Evolutionary conservation across 2,888 invertebrate species (phyloP).

Genomic region (Nomada fabriciana): DNA sequence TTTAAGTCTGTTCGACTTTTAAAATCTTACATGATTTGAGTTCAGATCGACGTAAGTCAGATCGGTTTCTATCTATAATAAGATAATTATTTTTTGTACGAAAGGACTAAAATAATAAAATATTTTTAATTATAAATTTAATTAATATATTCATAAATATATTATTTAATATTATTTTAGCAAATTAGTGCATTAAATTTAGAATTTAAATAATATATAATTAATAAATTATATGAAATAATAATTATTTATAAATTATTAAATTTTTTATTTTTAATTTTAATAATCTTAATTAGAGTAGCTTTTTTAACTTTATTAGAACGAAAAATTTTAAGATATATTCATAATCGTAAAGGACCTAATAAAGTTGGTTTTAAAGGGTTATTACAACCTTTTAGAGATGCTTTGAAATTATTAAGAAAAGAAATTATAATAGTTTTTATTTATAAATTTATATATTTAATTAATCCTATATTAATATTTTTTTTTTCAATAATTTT

Average conservation of each 20-base stretch:
- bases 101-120: constrained; percentile 88
- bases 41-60: constrained; percentile 94
- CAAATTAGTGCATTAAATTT: constrained; percentile 89
- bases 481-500: constrained; percentile 87
- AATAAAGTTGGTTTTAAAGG: constrained; percentile 89
- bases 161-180: constrained; percentile 13
- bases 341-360: constrained; percentile 91
- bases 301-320: constrained; percentile 90
- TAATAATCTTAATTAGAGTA: constrained; percentile 87
- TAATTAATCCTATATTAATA: constrained; percentile 86
- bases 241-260: constrained; percentile 80
- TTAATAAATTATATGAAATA: constrained; percentile 84
- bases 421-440: constrained; percentile 88
- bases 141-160: background rate
- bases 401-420: constrained; percentile 90
- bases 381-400: constrained; percentile 89
- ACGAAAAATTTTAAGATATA: constrained; percentile 89
- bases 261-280: constrained; percentile 81
- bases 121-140: constrained; percentile 84
- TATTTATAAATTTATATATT: constrained; percentile 87
- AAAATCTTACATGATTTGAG: constrained; percentile 95
- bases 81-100: constrained; percentile 89
- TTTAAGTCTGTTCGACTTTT: constrained; percentile 93
- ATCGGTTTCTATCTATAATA: constrained; percentile 92
- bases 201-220: constrained; percentile 86